phyloP scores from a whole-genome alignment of 2,888 invertebrate genomes.

The Fragum whitleyi region DNA sequence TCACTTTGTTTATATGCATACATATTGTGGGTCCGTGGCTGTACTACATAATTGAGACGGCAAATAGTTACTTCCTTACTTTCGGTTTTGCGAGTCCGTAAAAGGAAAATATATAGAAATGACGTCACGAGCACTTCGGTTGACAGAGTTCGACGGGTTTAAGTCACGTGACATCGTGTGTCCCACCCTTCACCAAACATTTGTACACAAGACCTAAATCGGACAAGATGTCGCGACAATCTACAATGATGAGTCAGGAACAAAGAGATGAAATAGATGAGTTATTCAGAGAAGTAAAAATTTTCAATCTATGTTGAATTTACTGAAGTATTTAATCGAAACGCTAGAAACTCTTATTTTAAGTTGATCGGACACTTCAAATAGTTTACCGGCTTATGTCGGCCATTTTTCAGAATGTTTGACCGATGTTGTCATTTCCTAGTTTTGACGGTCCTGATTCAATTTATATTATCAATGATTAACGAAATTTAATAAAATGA shows the following conservation, averaged over 20 bases:
- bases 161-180: slow-evolving; percentile 55
- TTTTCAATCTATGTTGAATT: background rate
- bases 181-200: slow-evolving; percentile 47
- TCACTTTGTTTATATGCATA: too few relatives aligned
- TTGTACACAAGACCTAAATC: slow-evolving; percentile 3
- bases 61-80: background rate
- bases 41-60: too few relatives aligned
- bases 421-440: slow-evolving; percentile 8
- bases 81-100: slow-evolving; percentile 28
- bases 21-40: too few relatives aligned
- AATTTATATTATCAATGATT: too few relatives aligned
- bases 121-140: slow-evolving; percentile 53
- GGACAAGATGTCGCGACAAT: slow-evolving; percentile 37
- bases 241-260: slow-evolving; percentile 41
- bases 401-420: slow-evolving; percentile 4
- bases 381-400: slow-evolving; percentile 24
- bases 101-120: slow-evolving; percentile 28
- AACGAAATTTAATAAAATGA: too few relatives aligned
- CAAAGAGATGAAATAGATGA: slow-evolving; percentile 28
- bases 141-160: slow-evolving; percentile 38
- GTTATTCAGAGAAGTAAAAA: background rate
- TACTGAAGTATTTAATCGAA: too few relatives aligned
- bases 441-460: background rate
- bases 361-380: background rate
- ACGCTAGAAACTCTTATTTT: too few relatives aligned